phyloP scores from a whole-genome alignment of 2,888 invertebrate genomes.

The Germaria angustata region DNA sequence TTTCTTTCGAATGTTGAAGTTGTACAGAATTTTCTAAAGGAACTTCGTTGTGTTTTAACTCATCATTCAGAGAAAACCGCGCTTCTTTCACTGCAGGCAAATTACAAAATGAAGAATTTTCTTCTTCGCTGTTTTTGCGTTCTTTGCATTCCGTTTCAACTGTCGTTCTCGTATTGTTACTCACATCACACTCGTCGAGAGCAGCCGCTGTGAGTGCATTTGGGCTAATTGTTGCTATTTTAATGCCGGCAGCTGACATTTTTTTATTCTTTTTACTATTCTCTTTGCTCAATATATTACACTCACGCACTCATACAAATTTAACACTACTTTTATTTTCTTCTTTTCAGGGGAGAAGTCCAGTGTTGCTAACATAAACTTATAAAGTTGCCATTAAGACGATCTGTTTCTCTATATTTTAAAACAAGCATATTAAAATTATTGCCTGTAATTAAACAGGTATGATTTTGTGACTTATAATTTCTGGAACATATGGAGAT shows the following conservation, averaged over 20 bases:
- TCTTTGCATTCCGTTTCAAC: background rate
- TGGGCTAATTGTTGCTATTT: constrained; percentile 19
- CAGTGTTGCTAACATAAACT: too few species aligned
- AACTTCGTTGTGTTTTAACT: constrained; percentile 21
- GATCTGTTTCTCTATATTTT: too few species aligned
- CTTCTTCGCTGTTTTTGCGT: background rate
- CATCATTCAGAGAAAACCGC: background rate
- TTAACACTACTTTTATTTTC: background rate
- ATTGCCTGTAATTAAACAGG: too few species aligned
- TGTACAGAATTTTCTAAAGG: constrained; percentile 26
- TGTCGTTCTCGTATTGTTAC: background rate
- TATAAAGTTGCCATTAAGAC: too few species aligned
- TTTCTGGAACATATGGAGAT: too few species aligned
- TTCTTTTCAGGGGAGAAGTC: background rate
- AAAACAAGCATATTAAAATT: too few species aligned
- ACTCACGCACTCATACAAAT: background rate
- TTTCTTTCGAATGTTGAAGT: background rate
- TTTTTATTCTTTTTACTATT: background rate
- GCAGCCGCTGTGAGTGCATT: constrained; percentile 5
- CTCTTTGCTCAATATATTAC: background rate
- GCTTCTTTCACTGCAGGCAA: constrained; percentile 29
- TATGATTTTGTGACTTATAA: too few species aligned
- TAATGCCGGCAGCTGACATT: constrained; percentile 45
- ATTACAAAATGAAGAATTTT: constrained; percentile 36
- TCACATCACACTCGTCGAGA: background rate